phyloP scores from a whole-genome alignment of 2,888 invertebrate genomes.

The Charanyca ferruginea region DNA sequence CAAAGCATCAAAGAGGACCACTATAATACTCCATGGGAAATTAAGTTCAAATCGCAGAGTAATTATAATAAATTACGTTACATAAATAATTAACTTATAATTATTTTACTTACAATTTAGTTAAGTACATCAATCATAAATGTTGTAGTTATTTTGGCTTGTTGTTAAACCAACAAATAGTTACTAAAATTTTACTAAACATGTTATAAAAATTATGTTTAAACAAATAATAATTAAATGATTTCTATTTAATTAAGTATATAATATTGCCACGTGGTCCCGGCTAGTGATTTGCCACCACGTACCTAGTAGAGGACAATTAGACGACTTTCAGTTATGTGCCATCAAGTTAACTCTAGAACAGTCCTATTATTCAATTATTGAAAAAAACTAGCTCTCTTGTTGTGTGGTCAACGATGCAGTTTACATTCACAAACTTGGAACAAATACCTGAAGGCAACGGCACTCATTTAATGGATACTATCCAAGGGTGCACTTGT shows the following conservation, averaged over 20 bases:
- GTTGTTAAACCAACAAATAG: constrained; percentile 33
- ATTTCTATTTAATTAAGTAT: constrained; percentile 21
- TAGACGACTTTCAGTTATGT: too few relatives aligned
- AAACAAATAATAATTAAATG: constrained; percentile 35
- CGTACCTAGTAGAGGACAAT: too few relatives aligned
- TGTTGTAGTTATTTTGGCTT: constrained; percentile 48
- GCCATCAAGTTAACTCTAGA: too few relatives aligned
- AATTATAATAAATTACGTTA: constrained; percentile 34
- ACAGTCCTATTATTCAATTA: too few relatives aligned
- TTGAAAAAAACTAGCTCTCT: too few relatives aligned
- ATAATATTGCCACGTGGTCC: constrained; percentile 51
- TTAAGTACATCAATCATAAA: constrained; percentile 57
- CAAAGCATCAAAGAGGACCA: background rate
- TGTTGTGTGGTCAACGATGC: too few relatives aligned
- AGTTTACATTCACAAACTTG: too few relatives aligned
- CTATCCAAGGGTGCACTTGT: too few relatives aligned
- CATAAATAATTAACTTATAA: constrained; percentile 43
- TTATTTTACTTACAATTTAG: constrained; percentile 56
- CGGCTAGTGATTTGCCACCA: constrained; percentile 21
- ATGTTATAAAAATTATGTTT: constrained; percentile 15
- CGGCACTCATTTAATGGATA: too few relatives aligned
- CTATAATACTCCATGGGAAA: constrained; percentile 20
- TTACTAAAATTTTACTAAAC: constrained; percentile 7
- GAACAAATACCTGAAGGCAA: too few relatives aligned
- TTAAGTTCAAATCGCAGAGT: constrained; percentile 15